Evolutionary conservation across 2,797 vertebrate genomes (phyloP), one percentile per base, ranked within the genome.

Genomic region (Cyprinodon diabolis): DNA sequence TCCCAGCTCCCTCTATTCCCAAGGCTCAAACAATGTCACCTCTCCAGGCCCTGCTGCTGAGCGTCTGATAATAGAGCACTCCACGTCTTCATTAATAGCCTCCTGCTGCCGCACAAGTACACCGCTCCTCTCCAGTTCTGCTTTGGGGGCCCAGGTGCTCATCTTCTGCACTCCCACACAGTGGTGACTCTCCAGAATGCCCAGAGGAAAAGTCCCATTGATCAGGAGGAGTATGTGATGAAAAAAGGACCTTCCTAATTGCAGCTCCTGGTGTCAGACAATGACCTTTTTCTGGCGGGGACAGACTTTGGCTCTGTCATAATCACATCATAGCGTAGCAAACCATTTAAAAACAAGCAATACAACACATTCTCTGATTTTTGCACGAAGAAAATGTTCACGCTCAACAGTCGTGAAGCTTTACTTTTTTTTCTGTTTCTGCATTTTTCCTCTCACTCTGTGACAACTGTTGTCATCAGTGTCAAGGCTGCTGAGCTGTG

Each of bases 1-100:
- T 91, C 87, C 86, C 89, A 83, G 82, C 84, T 86, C 90, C 89
- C 89, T 90, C 82, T 56, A 66, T 88, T 87, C 82, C 89, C 76
- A 12, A 72, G 84, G 84, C 84, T 87, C 87, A 86, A 91, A 94
- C 93, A 94, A 94, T 94, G 91, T 93, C 90, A 87, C 82, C 90
- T 89, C 92, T 92, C 91, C 85, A 91, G 83, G 83, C 85, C 77
- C 79, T 66, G 80, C 84, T 35, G 83, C 86, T 86, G 86, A 77
- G 84, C 84, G 87, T 58, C 87, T 89, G 78, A 93, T 92, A 92
- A 93, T 92, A 86, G 90, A 91, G 84, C 88, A 90, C 91, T 93
- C 86, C 83, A 71, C 77, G 87, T 92, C 91, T 92, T 92, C 87
- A 93, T 92, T 92, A 92, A 87, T 85, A 87, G 80, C 87, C 91